phyloP scores from a whole-genome alignment of 2,113 vertebrate genomes.

The Cricetomys ansorgei region DNA sequence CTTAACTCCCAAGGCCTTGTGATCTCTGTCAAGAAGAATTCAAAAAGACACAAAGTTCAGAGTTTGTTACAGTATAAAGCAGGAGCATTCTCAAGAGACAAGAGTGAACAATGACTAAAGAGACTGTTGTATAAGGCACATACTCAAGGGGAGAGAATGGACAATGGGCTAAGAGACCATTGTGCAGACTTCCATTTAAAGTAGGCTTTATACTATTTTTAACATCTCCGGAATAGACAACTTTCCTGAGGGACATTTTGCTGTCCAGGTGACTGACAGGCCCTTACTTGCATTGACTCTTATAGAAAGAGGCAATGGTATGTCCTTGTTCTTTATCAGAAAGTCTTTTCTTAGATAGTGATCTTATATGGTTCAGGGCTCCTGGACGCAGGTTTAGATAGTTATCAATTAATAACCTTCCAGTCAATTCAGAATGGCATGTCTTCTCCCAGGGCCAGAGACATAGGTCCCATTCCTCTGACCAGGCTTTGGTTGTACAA shows the following conservation, averaged over 20 bases:
- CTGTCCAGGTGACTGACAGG: neutral
- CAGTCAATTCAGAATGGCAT: neutral
- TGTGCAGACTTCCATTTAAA: neutral
- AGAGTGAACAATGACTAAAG: neutral
- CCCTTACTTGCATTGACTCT: neutral
- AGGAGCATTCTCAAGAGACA: neutral
- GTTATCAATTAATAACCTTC: neutral
- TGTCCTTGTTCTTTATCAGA: constrained; percentile 5
- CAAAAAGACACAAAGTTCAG: neutral
- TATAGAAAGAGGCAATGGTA: neutral
- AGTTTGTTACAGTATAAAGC: neutral
- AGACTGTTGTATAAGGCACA: neutral
- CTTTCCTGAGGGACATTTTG: neutral
- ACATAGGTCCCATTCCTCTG: neutral
- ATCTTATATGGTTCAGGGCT: neutral
- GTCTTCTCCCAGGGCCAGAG: neutral
- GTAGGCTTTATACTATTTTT: neutral
- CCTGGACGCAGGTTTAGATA: neutral
- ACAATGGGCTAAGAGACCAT: neutral
- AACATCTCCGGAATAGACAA: neutral
- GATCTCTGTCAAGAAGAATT: neutral
- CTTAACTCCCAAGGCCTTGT: neutral
- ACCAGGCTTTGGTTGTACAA: neutral
- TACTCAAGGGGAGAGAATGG: neutral
- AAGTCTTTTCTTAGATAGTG: neutral